phyloP scores from a whole-genome alignment of 2,888 invertebrate species.

The Druceiella hillmani region DNA sequence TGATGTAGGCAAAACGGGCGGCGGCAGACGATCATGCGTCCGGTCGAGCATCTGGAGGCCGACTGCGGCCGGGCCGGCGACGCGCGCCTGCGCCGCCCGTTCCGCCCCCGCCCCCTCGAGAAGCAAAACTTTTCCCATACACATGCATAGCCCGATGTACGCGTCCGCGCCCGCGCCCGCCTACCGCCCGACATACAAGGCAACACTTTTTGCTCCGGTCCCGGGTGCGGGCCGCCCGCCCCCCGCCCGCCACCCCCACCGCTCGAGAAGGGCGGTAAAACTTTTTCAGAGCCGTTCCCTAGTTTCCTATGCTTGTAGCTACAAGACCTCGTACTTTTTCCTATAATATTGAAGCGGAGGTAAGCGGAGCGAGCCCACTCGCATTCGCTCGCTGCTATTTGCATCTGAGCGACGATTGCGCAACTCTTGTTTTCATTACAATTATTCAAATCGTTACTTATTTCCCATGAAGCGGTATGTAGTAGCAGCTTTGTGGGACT shows the following conservation, averaged over 20 bases:
- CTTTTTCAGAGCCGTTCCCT: constrained; percentile 40
- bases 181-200: constrained; percentile 29
- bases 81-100: constrained; percentile 2
- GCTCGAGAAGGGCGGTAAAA: constrained; percentile 36
- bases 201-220: constrained; percentile 51
- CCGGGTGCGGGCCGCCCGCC: constrained; percentile 28
- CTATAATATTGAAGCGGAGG: constrained; percentile 53
- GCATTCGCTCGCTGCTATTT: too few species aligned
- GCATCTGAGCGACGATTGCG: too few species aligned
- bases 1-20: too few species aligned
- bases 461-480: too few species aligned
- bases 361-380: too few species aligned
- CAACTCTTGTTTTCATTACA: too few species aligned
- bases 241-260: constrained; percentile 12
- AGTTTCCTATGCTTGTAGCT: constrained; percentile 27
- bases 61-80: constrained; percentile 4
- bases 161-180: constrained; percentile 36
- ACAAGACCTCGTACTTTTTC: constrained; percentile 52
- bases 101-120: constrained; percentile 16
- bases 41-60: constrained; percentile 12
- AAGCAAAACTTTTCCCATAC: constrained; percentile 53
- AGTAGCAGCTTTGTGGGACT: too few species aligned
- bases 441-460: too few species aligned
- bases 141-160: constrained; percentile 48
- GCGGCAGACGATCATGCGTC: constrained; percentile 14